Base-by-base conservation (phyloP, 2,113 vertebrate genomes). In the Origma solitaria region DNA sequence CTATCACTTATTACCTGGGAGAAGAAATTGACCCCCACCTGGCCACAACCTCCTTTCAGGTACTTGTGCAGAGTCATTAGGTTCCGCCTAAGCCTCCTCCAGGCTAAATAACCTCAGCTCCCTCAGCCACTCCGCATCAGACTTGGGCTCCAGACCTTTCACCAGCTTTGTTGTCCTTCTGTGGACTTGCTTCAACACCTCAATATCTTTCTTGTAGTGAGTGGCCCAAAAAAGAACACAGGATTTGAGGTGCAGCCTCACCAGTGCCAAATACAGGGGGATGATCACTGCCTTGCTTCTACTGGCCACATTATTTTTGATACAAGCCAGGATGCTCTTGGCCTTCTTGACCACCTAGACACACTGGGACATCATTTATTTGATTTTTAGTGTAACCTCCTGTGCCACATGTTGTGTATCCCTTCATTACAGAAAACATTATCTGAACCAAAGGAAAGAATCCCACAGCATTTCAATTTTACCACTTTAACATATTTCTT, bases 11-110 rank as follows among this genome's bases (percentile, higher is more conserved):
- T 11, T 20, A 33, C 18, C 4, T 50, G 18, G 10, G 18, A 72
- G 40, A 72, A 56, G 35, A 49, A 22, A 33, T 6, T 0, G 1
- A 20, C 4, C 7, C 8, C 19, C 28, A 38, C 7, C 19, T 21
- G 10, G 33, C 23, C 24, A 17, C 24, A 21, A 1, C 3, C 13
- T 44, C 44, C 18, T 37, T 44, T 44, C 44, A 38, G 28, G 15
- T 21, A 14, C 11, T 10, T 58, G 10, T 14, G 13, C 23, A 27
- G 15, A 50, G 10, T 6, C 33, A 66, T 33, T 28, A 35, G 8
- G 12, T 31, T 4, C 9, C 15, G 6, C 12, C 15, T 44, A 27
- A 75, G 11, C 53, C 28, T 60, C 33, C 16, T 58, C 15, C 19
- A n/a, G 23, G 20, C 23, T 60, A 53, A 75, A 58, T 33, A 45